Evolutionary conservation across 1,140 invertebrate genomes (phyloP).

Genomic region (Cydia fagiglandana): DNA sequence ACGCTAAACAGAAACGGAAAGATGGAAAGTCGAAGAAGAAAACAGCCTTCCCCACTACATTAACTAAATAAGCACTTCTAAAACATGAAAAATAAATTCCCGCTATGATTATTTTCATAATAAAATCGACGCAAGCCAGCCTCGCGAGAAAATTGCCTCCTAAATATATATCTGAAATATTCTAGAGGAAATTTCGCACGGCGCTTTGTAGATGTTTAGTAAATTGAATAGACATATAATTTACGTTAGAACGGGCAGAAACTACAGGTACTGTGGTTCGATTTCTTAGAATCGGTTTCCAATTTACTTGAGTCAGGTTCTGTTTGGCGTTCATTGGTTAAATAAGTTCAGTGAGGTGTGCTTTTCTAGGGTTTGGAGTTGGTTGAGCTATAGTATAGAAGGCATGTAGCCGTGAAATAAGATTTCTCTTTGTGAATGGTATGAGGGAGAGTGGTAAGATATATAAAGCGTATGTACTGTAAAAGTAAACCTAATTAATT

Average conservation of each 20-base stretch:
- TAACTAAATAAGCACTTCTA: constrained; percentile 6
- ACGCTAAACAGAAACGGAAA: too few species aligned
- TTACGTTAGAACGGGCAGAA: not conserved
- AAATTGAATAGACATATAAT: constrained; percentile 21
- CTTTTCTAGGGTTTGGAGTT: not conserved
- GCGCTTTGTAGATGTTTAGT: constrained; percentile 11
- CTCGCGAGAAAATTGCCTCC: constrained; percentile 17
- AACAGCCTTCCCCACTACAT: not conserved
- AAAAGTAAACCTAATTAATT: too few species aligned
- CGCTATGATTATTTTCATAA: constrained; percentile 29
- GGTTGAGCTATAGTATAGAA: too few species aligned
- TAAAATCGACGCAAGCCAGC: constrained; percentile 29
- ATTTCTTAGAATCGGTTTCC: constrained; percentile 13
- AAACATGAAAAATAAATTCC: constrained; percentile 19
- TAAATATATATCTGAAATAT: constrained; percentile 28
- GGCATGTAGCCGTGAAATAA: too few species aligned
- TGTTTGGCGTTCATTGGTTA: not conserved
- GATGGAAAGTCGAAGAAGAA: too few species aligned
- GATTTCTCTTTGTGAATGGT: too few species aligned
- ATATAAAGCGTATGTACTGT: too few species aligned
- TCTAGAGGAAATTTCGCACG: constrained; percentile 2
- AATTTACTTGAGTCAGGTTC: not conserved
- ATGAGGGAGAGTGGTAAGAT: too few species aligned
- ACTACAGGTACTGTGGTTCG: not conserved
- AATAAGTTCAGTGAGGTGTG: not conserved